These are phyloP conservation scores for Synanceia verrucosa DNA, from an alignment of 2,797 vertebrate species.

Conservation along the genomic window DNA sequence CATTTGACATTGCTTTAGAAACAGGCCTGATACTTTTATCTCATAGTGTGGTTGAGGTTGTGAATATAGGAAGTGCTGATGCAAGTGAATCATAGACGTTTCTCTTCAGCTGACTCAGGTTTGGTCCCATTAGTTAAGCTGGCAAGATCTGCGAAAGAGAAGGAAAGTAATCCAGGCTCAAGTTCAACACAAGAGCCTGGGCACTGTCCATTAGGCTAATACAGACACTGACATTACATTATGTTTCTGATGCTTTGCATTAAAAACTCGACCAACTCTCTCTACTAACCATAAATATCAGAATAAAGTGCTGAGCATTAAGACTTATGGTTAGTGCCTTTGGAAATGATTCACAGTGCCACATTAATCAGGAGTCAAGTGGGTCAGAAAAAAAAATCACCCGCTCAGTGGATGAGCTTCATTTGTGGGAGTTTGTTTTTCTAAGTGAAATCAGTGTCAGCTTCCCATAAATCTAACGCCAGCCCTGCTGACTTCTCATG, in stretches of 20 bases:
- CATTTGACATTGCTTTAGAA: conserved; percentile 26
- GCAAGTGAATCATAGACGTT: conserved; percentile 45
- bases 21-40: background rate
- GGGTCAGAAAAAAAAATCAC: conserved; percentile 63
- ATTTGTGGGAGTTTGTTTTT: conserved; percentile 60
- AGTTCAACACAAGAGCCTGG: conserved; percentile 11
- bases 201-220: conserved; percentile 12
- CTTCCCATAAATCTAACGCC: conserved; percentile 47
- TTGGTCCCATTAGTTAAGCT: conserved; percentile 54
- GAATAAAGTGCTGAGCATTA: conserved; percentile 33
- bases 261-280: no score
- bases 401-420: conserved; percentile 35
- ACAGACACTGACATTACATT: background rate
- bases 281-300: conserved; percentile 13
- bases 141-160: conserved; percentile 31
- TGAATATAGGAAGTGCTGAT: conserved; percentile 52
- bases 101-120: conserved; percentile 65
- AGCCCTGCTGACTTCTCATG: conserved; percentile 44
- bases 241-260: background rate
- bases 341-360: conserved; percentile 41
- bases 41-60: conserved; percentile 5
- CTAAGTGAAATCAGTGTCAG: conserved; percentile 40
- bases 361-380: conserved; percentile 62
- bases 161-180: conserved; percentile 20
- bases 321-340: background rate